Percentiles rank a stretch among this genome's conserved stretches.
Evolutionary conservation across 37 sponge, comb jelly and placozoan species (phyloP).

Genomic region (Cliona cf. orientalis): DNA sequence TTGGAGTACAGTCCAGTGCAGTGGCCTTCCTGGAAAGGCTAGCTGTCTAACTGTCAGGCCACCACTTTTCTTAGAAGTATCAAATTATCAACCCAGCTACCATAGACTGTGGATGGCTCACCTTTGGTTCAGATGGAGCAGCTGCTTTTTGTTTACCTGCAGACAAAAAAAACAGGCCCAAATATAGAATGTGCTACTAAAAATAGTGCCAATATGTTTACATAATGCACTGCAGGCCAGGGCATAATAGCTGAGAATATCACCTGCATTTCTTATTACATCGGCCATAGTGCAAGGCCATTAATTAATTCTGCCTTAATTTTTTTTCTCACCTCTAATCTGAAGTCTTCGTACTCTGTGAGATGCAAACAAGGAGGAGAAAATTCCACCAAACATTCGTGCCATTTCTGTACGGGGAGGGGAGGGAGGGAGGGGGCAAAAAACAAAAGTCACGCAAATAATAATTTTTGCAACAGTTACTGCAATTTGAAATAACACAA

Average conservation of each 20-base stretch:
- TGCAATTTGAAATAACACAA: conserved; percentile 8
- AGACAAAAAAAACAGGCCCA: not conserved
- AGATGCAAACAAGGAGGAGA: conserved; percentile 51
- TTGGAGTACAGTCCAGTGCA: not conserved
- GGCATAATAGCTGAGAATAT: no score
- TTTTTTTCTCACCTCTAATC: conserved; percentile 54
- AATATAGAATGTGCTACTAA: no score
- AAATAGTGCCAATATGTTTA: no score
- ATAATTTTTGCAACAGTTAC: no score
- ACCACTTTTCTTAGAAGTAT: not conserved
- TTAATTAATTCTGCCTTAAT: not conserved
- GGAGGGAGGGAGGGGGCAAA: no score
- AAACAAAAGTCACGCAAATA: no score
- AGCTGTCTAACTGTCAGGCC: not conserved
- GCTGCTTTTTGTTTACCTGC: conserved; percentile 68
- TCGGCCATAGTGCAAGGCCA: no score
- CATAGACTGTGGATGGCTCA: no score
- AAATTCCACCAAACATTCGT: conserved; percentile 61
- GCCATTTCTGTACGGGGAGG: conserved; percentile 77
- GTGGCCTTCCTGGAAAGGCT: not conserved
- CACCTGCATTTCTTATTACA: no score
- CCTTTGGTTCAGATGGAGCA: conserved; percentile 65
- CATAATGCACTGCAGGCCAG: no score
- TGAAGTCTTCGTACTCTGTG: conserved; percentile 69
- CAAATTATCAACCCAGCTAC: no score